Conservation (phyloP, 1,140 invertebrate species). For the Plectus sambesii region DNA sequence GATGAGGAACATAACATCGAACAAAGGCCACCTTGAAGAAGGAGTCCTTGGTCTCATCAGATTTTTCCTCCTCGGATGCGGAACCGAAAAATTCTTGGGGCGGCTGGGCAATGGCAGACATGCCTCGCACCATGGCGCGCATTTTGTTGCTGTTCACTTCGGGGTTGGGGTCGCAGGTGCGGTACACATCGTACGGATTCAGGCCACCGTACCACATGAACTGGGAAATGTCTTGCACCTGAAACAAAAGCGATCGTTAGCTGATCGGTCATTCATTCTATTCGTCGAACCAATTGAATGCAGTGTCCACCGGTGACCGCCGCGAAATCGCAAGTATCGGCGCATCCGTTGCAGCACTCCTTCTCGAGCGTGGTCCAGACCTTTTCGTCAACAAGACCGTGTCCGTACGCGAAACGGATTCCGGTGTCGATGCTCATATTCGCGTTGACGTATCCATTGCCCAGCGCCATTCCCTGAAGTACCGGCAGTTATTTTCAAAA, state of each 20-base stretch:
- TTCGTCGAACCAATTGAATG: slow-evolving; percentile 21
- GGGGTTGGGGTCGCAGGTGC: slow-evolving; percentile 43
- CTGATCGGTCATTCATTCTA: slow-evolving; percentile 1
- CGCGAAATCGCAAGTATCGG: slow-evolving; percentile 41
- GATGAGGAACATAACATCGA: no score
- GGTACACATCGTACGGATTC: slow-evolving; percentile 41
- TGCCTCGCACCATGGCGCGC: slow-evolving; percentile 24
- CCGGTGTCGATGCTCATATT: slow-evolving; percentile 45
- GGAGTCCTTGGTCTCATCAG: no score
- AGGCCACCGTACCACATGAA: slow-evolving; percentile 43
- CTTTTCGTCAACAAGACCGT: slow-evolving; percentile 44
- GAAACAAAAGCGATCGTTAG: not conserved
- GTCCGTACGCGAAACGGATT: slow-evolving; percentile 42
- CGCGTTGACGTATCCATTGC: slow-evolving; percentile 44
- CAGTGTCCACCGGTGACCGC: slow-evolving; percentile 35
- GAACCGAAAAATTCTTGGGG: not conserved
- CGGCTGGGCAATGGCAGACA: slow-evolving; percentile 16
- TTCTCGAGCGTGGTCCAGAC: slow-evolving; percentile 38
- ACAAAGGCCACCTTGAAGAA: no score
- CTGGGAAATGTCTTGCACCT: slow-evolving; percentile 45
- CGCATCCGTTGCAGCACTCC: slow-evolving; percentile 36
- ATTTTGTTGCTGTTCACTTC: slow-evolving; percentile 31
- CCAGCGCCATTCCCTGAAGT: slow-evolving; percentile 43
- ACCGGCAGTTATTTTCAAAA: slow-evolving; percentile 3
- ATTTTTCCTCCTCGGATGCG: no score